Evolutionary conservation across 2,888 invertebrate genomes (phyloP).

Genomic region (Gymnocheta viridis): DNA sequence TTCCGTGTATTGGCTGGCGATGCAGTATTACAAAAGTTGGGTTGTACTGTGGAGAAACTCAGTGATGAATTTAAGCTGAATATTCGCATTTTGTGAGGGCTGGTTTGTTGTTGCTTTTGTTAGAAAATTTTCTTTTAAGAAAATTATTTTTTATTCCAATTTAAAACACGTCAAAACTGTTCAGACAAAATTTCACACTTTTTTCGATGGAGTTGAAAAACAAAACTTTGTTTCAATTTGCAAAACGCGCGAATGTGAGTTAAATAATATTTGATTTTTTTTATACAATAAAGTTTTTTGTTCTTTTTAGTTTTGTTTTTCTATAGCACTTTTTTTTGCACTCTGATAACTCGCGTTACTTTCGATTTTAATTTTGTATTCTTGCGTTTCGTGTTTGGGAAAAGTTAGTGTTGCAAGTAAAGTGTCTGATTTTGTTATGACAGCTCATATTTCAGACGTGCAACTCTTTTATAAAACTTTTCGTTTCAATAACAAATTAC

Average conservation of each 20-base stretch:
- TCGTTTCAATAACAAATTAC: slow-evolving; percentile 48
- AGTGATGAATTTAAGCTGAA: slow-evolving; percentile 26
- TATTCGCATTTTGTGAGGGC: slow-evolving; percentile 44
- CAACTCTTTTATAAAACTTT: slow-evolving; percentile 67
- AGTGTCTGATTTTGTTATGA: slow-evolving; percentile 69
- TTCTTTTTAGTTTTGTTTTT: slow-evolving; percentile 10
- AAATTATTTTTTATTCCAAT: slow-evolving; percentile 53
- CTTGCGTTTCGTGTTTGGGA: slow-evolving; percentile 64
- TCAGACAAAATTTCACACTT: slow-evolving; percentile 42
- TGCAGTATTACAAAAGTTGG: background rate
- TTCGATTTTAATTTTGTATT: slow-evolving; percentile 49
- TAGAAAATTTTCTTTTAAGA: slow-evolving; percentile 46
- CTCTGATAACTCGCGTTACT: slow-evolving; percentile 59
- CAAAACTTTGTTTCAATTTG: slow-evolving; percentile 6
- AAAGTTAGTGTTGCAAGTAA: slow-evolving; percentile 65
- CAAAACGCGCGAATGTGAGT: slow-evolving; percentile 54
- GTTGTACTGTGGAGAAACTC: background rate
- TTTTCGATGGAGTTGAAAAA: background rate
- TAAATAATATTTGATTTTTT: background rate
- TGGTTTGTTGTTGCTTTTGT: slow-evolving; percentile 11
- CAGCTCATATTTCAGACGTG: slow-evolving; percentile 68
- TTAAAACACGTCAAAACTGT: slow-evolving; percentile 61
- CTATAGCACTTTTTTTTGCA: slow-evolving; percentile 3
- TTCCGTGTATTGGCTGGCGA: slow-evolving; percentile 24
- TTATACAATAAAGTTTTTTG: background rate